Percentiles rank a stretch among this genome's conserved stretches.
phyloP scores from a whole-genome alignment of 2,113 vertebrate species.

The Engraulis encrasicolus region DNA sequence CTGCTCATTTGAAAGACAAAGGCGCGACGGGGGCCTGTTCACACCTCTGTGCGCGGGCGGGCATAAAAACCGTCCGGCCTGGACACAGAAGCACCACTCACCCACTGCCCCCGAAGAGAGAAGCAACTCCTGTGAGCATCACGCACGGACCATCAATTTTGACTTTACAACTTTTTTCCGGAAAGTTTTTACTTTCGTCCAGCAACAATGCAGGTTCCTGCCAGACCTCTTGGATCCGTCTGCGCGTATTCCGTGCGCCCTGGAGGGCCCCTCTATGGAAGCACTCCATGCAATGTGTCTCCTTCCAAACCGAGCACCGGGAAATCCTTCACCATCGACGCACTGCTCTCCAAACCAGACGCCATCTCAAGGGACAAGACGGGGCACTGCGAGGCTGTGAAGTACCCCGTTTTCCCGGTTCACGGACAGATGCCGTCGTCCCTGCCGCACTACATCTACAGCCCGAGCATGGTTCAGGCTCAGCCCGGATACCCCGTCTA shows the following conservation, averaged over 20 bases:
- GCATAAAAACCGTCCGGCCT: constrained; percentile 66
- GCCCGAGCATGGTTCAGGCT: constrained; percentile 57
- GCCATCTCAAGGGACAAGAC: constrained; percentile 39
- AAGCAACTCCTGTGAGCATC: constrained; percentile 21
- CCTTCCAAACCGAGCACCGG: constrained; percentile 57
- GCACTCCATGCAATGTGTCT: constrained; percentile 38
- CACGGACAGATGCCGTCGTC: constrained; percentile 53
- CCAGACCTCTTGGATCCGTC: constrained; percentile 49
- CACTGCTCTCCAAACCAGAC: constrained; percentile 72
- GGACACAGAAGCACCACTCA: constrained; percentile 49
- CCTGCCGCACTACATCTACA: constrained; percentile 58
- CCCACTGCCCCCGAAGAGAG: neutral
- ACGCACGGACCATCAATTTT: constrained; percentile 37
- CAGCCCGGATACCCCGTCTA: constrained; percentile 70
- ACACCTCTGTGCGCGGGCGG: constrained; percentile 67
- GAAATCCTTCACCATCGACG: constrained; percentile 81
- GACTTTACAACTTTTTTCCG: neutral
- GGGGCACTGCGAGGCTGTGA: constrained; percentile 48
- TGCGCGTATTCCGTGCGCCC: constrained; percentile 66
- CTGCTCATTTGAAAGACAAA: constrained; percentile 77
- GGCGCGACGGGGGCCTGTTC: constrained; percentile 65
- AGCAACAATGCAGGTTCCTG: constrained; percentile 68
- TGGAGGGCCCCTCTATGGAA: constrained; percentile 57
- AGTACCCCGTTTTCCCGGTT: constrained; percentile 52
- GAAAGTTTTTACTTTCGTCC: neutral